A percentile compares a stretch with the other conserved stretches of the same genome.
Evolutionary conservation across 2,888 invertebrate genomes (phyloP).

Genomic region (Melanostoma scalare): DNA sequence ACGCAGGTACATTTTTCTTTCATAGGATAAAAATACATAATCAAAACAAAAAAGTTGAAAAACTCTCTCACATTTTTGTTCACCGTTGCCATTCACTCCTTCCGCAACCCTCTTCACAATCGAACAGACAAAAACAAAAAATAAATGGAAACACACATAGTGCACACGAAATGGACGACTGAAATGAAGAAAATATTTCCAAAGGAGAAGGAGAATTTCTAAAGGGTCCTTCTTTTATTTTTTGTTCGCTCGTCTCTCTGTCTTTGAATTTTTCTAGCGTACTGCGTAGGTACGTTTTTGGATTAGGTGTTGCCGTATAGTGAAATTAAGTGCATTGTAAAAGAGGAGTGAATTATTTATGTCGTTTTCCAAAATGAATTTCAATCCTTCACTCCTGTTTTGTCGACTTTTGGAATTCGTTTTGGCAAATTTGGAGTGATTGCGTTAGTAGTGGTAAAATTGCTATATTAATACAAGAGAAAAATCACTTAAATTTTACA

Average conservation of each 20-base stretch:
- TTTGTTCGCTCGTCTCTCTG: background rate
- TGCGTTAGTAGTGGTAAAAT: too few species aligned
- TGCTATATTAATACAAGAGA: too few species aligned
- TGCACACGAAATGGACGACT: constrained; percentile 64
- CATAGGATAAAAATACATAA: constrained; percentile 70
- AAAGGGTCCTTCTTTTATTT: constrained; percentile 43
- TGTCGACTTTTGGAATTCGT: too few species aligned
- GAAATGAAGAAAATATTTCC: constrained; percentile 41
- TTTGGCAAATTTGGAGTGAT: too few species aligned
- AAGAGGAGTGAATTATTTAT: too few species aligned
- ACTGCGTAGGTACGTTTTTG: background rate
- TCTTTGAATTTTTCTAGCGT: constrained; percentile 27
- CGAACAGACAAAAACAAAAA: constrained; percentile 45
- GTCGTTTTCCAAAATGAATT: too few species aligned
- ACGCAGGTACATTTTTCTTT: constrained; percentile 65
- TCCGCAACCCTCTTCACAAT: constrained; percentile 39
- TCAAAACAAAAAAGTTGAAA: constrained; percentile 73
- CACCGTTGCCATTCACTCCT: constrained; percentile 14
- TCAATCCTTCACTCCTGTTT: too few species aligned
- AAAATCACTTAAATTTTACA: too few species aligned
- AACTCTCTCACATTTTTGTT: constrained; percentile 66
- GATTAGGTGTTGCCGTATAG: constrained; percentile 36
- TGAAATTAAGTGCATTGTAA: background rate
- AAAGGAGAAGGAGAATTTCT: constrained; percentile 16
- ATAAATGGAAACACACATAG: constrained; percentile 43